A percentile compares a stretch with the other conserved stretches of the same genome.
phyloP scores from a whole-genome alignment of 2,888 invertebrate species.

The Noctua janthina region DNA sequence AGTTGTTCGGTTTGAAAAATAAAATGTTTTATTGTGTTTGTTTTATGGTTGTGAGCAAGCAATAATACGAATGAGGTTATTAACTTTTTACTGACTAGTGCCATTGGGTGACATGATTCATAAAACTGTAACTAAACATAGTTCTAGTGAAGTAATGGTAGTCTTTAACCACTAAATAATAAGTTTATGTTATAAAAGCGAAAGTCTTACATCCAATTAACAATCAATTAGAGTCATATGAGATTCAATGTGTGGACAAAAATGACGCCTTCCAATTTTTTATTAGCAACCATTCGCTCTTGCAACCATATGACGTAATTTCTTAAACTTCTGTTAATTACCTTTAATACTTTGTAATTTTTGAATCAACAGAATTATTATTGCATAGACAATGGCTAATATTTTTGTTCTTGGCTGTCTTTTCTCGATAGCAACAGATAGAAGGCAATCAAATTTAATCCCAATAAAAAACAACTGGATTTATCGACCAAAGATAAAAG shows the following conservation, averaged over 20 bases:
- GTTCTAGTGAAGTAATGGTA: neutral
- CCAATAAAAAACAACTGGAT: slow-evolving; percentile 25
- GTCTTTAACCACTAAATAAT: neutral
- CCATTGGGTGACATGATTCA: neutral
- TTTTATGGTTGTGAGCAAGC: slow-evolving; percentile 3
- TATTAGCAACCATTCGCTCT: slow-evolving; percentile 17
- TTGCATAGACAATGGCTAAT: neutral
- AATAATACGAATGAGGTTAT: slow-evolving; percentile 11
- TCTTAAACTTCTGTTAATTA: neutral
- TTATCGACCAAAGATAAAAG: slow-evolving; percentile 38
- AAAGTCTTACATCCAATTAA: neutral
- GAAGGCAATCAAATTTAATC: neutral
- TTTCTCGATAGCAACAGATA: neutral
- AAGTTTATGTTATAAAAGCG: neutral
- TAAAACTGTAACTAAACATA: neutral
- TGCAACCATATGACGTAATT: neutral
- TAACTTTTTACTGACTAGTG: neutral
- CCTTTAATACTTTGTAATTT: neutral
- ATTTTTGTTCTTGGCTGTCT: neutral
- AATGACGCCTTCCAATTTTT: slow-evolving; percentile 15
- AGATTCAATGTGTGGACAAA: neutral
- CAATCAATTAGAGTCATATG: neutral
- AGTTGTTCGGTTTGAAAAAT: slow-evolving; percentile 24
- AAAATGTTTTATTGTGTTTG: slow-evolving; percentile 30
- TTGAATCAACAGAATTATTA: neutral